Base-by-base conservation (phyloP, 2,888 invertebrate genomes). In the Drosophila mulleri region DNA sequence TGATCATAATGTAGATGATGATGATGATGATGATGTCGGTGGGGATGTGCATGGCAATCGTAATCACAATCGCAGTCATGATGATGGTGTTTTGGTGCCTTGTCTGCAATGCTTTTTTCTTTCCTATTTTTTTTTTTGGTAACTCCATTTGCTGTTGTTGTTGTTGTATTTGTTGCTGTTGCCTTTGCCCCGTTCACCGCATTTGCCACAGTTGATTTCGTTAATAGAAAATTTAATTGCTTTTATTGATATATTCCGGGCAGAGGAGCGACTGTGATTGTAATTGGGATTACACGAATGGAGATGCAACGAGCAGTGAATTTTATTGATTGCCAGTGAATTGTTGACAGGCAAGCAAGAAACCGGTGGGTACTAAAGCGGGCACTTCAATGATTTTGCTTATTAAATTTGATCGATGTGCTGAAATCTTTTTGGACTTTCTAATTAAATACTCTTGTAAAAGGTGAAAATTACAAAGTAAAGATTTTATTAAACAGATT, bases 151-250 rank as follows among this genome's bases (percentile, higher is more conserved):
- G 52, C 57, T 44, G 20, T 20, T 41, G n/a, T 41, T n/a, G n/a
- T 41, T n/a, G 9, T 41, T n/a, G 41, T 67, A n/a, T n/a, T n/a
- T n/a, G n/a, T n/a, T n/a, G n/a, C n/a, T 45, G 57, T 37, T 70
- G 58, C 63, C 20, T n/a, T 20, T 16, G 44, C 37, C 41, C 26
- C 4, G 37, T 16, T 65, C 42, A 47, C 74, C 70, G 69, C 72
- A 78, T 75, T 80, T 74, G 66, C 78, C 75, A 67, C 72, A 74
- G 72, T 80, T 74, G 83, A 83, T 86, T 81, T 81, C 75, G 86
- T 80, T 82, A 88, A 86, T 86, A 84, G 89, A 87, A 87, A 88
- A 81, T 78, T 83, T 87, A 87, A 87, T 87, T 87, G 87, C 87
- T 87, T 84, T 88, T 80, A 87, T 81, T 79, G 89, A 88, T 86